Evolutionary conservation across 2,888 invertebrate genomes (phyloP).

Genomic region (Sympetrum striolatum): DNA sequence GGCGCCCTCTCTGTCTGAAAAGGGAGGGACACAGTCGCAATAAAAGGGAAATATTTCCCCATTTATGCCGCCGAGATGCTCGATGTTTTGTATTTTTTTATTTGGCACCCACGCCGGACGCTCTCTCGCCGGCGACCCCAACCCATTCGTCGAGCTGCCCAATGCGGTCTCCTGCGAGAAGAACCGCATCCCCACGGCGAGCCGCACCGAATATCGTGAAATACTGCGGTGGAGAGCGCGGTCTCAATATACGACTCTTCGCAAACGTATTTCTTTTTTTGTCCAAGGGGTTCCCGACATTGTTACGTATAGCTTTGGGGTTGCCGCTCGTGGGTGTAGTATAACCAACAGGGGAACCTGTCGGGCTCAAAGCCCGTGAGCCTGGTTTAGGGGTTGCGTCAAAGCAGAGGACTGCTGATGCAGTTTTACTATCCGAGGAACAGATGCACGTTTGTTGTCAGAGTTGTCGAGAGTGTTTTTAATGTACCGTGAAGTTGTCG

Average conservation of each 20-base stretch:
- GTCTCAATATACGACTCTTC: background rate
- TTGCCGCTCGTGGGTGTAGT: background rate
- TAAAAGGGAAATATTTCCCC: constrained; percentile 28
- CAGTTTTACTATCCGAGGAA: too few species aligned
- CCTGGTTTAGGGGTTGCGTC: background rate
- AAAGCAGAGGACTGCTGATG: too few species aligned
- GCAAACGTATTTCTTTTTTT: too few species aligned
- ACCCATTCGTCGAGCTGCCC: background rate
- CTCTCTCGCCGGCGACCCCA: background rate
- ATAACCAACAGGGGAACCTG: background rate
- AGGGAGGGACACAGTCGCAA: background rate
- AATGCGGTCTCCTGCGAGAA: background rate
- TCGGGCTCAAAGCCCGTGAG: background rate
- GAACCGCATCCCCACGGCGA: background rate
- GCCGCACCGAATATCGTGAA: background rate
- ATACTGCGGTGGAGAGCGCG: background rate
- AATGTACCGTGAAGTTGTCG: too few species aligned
- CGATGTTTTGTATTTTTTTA: constrained; percentile 10
- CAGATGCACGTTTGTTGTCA: too few species aligned
- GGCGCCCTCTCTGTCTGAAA: too few species aligned
- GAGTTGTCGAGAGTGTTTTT: too few species aligned
- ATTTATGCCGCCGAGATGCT: constrained; percentile 19
- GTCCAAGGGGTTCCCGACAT: background rate
- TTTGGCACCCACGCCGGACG: background rate
- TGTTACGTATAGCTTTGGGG: background rate